These are phyloP conservation scores for Brachyopa scutellaris DNA, from an alignment of 2,888 invertebrate genomes.

Conservation along the genomic window DNA sequence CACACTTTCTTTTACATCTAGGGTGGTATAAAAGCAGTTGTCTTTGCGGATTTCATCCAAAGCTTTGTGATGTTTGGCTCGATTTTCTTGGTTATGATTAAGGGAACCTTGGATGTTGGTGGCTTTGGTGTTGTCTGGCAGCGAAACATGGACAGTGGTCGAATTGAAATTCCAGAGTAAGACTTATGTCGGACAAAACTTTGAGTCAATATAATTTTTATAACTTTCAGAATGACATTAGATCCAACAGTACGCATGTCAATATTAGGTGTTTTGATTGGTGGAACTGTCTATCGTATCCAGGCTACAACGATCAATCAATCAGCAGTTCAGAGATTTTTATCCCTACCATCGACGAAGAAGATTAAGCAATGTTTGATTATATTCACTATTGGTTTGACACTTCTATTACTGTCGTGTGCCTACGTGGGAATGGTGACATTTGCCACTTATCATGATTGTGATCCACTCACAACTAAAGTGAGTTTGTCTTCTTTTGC, in stretches of 20 bases:
- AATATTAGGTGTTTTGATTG: conserved; percentile 88
- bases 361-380: conserved; percentile 88
- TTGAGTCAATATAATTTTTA: not conserved
- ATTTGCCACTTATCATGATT: conserved; percentile 88
- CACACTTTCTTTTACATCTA: conserved; percentile 77
- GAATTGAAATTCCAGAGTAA: conserved; percentile 88
- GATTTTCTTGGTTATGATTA: conserved; percentile 87
- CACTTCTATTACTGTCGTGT: conserved; percentile 85
- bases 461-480: conserved; percentile 90
- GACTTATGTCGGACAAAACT: conserved; percentile 75
- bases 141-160: conserved; percentile 86
- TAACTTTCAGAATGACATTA: conserved; percentile 86
- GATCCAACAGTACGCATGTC: conserved; percentile 92
- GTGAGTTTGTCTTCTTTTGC: conserved; percentile 81
- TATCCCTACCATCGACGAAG: conserved; percentile 87
- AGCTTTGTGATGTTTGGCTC: conserved; percentile 89
- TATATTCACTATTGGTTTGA: conserved; percentile 86
- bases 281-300: conserved; percentile 89
- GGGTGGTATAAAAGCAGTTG: conserved; percentile 91
- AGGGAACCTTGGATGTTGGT: conserved; percentile 88
- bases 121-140: conserved; percentile 86
- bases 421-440: conserved; percentile 88
- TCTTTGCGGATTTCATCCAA: conserved; percentile 91
- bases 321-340: conserved; percentile 91
- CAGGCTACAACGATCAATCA: conserved; percentile 90